A percentile compares a stretch with the other conserved stretches of the same genome.
Conservation (phyloP, 2,888 invertebrate species). For the Drosophila mulleri region DNA sequence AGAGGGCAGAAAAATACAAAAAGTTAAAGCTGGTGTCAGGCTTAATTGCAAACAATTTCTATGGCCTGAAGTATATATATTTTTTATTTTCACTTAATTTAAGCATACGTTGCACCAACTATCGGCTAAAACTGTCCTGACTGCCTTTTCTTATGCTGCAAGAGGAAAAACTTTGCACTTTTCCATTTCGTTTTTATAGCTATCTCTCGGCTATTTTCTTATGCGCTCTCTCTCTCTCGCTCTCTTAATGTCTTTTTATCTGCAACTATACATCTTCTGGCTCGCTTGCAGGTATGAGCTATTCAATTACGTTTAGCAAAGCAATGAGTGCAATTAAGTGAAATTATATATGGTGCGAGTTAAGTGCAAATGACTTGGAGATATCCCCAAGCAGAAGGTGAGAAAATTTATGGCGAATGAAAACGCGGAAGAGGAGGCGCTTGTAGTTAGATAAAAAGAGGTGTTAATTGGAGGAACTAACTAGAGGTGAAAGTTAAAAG, state of each 20-base stretch:
- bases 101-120: neutral
- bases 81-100: neutral
- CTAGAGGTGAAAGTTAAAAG: neutral
- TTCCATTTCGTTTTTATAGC: neutral
- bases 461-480: no score
- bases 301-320: slow-evolving; percentile 25
- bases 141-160: neutral
- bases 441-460: neutral
- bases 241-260: neutral
- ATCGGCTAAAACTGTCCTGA: slow-evolving; percentile 3
- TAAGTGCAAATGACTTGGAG: neutral
- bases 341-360: neutral
- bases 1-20: neutral
- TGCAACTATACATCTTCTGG: neutral
- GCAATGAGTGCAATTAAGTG: slow-evolving; percentile 26
- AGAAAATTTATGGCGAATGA: neutral
- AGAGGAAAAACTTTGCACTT: neutral
- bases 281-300: slow-evolving; percentile 4
- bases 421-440: neutral
- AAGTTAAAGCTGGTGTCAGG: slow-evolving; percentile 5
- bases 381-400: neutral
- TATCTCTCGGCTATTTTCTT: neutral
- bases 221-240: no score
- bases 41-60: slow-evolving; percentile 1
- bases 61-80: neutral